Evolutionary conservation across 2,113 vertebrate species (phyloP).

Genomic region (Colinus virginianus): DNA sequence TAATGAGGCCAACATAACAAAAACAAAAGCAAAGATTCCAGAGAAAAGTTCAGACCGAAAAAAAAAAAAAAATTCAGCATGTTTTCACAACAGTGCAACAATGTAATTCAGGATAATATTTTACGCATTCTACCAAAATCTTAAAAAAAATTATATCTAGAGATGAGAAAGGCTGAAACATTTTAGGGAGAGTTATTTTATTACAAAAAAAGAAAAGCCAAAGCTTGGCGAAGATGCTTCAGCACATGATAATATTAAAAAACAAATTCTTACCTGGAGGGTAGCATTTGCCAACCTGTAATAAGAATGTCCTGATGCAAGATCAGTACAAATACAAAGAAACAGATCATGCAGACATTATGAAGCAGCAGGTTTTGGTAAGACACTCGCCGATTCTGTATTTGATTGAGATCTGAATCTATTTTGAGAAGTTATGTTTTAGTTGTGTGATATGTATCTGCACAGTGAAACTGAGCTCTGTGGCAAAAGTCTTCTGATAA

Average conservation of each 20-base stretch:
- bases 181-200: background rate
- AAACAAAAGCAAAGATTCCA: background rate
- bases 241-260: background rate
- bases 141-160: background rate
- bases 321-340: background rate
- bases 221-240: background rate
- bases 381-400: background rate
- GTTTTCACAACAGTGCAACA: background rate
- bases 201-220: background rate
- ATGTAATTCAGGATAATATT: background rate
- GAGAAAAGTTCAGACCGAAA: slow-evolving; percentile 2
- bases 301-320: background rate
- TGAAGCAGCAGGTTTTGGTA: background rate
- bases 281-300: background rate
- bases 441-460: background rate
- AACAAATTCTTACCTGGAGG: slow-evolving; percentile 6
- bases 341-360: slow-evolving; percentile 17
- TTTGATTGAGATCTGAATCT: background rate
- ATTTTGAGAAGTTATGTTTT: background rate
- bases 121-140: background rate
- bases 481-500: slow-evolving; percentile 7
- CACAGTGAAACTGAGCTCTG: slow-evolving; percentile 10
- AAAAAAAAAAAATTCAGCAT: background rate
- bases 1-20: background rate
- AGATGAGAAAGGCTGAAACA: background rate